These are phyloP conservation scores for Caenorhabditis afra DNA, from an alignment of 2,888 invertebrate species.

Conservation along the genomic window DNA sequence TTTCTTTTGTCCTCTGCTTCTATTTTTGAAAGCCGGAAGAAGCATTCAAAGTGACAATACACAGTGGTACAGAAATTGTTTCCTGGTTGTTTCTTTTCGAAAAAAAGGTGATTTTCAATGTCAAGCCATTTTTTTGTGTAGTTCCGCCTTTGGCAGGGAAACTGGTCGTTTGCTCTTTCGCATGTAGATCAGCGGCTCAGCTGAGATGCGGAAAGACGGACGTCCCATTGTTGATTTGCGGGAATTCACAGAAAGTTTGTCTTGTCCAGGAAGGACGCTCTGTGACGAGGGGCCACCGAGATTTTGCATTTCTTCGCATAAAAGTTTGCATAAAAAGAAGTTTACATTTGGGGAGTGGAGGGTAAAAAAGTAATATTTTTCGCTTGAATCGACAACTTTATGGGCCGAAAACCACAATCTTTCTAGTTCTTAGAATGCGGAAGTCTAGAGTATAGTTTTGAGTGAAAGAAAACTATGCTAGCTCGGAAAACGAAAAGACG, in stretches of 20 bases:
- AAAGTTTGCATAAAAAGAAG: constrained; percentile 49
- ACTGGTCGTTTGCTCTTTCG: constrained; percentile 12
- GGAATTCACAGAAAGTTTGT: constrained; percentile 40
- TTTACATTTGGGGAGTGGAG: constrained; percentile 34
- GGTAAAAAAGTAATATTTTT: constrained; percentile 48
- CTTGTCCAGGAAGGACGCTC: constrained; percentile 34
- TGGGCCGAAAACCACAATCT: constrained; percentile 1
- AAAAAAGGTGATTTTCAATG: constrained; percentile 36
- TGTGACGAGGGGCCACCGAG: constrained; percentile 25
- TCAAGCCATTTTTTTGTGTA: not conserved
- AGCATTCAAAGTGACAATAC: constrained; percentile 21
- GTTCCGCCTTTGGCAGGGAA: not conserved
- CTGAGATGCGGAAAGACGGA: constrained; percentile 16
- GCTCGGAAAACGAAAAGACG: constrained; percentile 2
- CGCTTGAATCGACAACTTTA: constrained; percentile 4
- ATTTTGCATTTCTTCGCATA: constrained; percentile 45
- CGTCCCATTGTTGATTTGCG: constrained; percentile 40
- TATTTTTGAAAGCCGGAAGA: constrained; percentile 33
- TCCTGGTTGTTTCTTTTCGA: constrained; percentile 25
- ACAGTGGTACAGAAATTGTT: constrained; percentile 20
- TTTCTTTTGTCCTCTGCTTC: constrained; percentile 4
- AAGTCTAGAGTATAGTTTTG: not conserved
- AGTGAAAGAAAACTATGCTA: too few relatives aligned
- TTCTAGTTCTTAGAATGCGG: constrained; percentile 3
- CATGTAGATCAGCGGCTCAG: constrained; percentile 38